These are phyloP conservation scores for Periophthalmodon schlosseri DNA, from an alignment of 2,113 vertebrate genomes.

Conservation along the genomic window DNA sequence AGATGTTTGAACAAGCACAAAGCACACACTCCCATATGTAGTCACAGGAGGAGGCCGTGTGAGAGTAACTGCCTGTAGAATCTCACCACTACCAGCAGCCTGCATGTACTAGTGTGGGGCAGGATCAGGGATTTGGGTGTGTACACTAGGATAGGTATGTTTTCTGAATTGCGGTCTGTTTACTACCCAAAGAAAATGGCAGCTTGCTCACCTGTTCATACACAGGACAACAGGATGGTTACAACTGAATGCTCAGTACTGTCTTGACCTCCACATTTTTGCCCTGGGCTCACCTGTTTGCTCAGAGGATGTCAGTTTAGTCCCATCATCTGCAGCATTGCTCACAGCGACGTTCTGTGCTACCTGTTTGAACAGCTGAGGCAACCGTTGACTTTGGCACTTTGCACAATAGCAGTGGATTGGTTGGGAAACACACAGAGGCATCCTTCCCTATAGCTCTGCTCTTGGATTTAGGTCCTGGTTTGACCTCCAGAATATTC, in stretches of 20 bases:
- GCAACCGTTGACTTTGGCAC: constrained; percentile 65
- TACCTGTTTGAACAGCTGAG: constrained; percentile 81
- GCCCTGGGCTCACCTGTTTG: constrained; percentile 70
- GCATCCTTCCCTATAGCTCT: constrained; percentile 21
- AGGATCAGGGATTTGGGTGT: constrained; percentile 56
- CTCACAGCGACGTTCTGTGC: constrained; percentile 50
- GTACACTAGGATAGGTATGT: constrained; percentile 49
- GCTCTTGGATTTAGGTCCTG: not conserved
- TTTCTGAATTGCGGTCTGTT: constrained; percentile 28
- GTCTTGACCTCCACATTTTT: constrained; percentile 39
- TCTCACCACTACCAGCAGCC: constrained; percentile 25
- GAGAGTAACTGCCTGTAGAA: constrained; percentile 19
- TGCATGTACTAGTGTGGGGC: constrained; percentile 26
- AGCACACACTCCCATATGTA: constrained; percentile 18
- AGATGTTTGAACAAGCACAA: constrained; percentile 61
- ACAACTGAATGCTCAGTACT: constrained; percentile 35
- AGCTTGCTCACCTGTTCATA: constrained; percentile 77
- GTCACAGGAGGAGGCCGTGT: constrained; percentile 31
- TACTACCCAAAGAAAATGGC: constrained; percentile 34
- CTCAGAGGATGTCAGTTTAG: constrained; percentile 66
- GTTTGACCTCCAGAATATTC: not conserved
- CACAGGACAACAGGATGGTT: constrained; percentile 53
- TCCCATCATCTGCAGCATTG: constrained; percentile 65
- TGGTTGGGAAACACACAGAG: constrained; percentile 45
- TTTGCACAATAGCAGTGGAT: constrained; percentile 61